phyloP scores from a whole-genome alignment of 2,888 invertebrate genomes.

The Strigamia maritima region DNA sequence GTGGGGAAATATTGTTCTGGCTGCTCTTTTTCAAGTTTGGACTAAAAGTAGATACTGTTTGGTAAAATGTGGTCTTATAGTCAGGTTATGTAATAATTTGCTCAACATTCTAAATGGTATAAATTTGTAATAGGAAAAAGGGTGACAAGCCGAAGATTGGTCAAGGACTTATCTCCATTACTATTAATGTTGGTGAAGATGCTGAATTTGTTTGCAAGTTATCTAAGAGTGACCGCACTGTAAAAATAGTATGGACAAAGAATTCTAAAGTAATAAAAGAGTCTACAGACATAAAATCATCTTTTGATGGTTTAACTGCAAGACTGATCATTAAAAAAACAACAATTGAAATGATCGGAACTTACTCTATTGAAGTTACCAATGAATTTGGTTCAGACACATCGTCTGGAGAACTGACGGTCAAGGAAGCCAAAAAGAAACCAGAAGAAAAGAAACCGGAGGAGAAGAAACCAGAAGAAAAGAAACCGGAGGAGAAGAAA shows the following conservation, averaged over 20 bases:
- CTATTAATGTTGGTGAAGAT: conserved; percentile 68
- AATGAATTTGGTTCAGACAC: conserved; percentile 91
- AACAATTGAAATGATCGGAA: conserved; percentile 70
- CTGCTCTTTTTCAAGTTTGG: no score
- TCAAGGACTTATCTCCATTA: conserved; percentile 53
- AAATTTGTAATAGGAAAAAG: conserved; percentile 52
- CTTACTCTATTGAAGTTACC: conserved; percentile 78
- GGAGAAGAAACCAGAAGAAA: conserved; percentile 49
- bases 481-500: conserved; percentile 46
- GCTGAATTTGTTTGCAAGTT: conserved; percentile 74
- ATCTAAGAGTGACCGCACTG: conserved; percentile 71
- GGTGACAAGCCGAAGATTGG: conserved; percentile 68
- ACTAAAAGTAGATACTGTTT: no score
- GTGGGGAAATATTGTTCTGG: no score
- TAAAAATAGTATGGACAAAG: conserved; percentile 76
- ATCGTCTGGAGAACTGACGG: conserved; percentile 77
- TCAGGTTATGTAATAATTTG: no score
- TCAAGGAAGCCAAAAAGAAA: conserved; percentile 56
- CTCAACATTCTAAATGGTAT: background rate
- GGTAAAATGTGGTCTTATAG: no score
- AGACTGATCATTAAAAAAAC: conserved; percentile 74
- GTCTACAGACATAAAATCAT: conserved; percentile 71
- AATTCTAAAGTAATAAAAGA: conserved; percentile 69
- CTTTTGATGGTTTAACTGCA: conserved; percentile 79
- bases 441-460: conserved; percentile 48